Conservation (phyloP, 2,888 invertebrate genomes). For the Monoplex corrugatus region DNA sequence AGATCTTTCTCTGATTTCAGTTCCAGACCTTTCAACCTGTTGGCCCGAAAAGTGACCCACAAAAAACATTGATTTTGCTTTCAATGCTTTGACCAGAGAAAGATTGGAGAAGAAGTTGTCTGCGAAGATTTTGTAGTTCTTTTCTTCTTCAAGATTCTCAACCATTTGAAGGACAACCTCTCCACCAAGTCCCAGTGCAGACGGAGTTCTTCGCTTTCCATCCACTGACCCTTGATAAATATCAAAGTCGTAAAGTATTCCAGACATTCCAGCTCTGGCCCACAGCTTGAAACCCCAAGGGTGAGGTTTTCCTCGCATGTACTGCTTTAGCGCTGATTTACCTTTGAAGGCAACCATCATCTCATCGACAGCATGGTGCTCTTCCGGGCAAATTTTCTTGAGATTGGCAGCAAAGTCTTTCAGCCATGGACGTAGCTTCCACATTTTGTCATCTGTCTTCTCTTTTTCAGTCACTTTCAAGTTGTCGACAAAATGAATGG, state of each 20-base stretch:
- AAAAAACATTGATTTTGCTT: conserved; percentile 35
- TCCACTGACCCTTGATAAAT: conserved; percentile 48
- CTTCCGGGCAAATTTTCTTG: no score
- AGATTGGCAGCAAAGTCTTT: conserved; percentile 53
- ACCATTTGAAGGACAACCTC: conserved; percentile 50
- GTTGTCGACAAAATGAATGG: conserved; percentile 39
- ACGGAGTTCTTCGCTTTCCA: conserved; percentile 2
- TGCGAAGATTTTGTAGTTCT: conserved; percentile 54
- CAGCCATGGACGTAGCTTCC: conserved; percentile 55
- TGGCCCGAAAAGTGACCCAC: conserved; percentile 52
- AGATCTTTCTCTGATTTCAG: conserved; percentile 57
- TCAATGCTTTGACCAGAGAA: conserved; percentile 44
- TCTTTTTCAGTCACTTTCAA: neutral
- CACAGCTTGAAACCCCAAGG: conserved; percentile 55
- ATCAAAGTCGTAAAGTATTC: conserved; percentile 53
- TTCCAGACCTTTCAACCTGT: conserved; percentile 54
- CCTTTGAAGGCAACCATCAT: conserved; percentile 75
- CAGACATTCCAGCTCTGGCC: conserved; percentile 34
- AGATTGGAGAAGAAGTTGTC: conserved; percentile 51
- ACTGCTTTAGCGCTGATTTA: conserved; percentile 53
- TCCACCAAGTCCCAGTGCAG: conserved; percentile 44
- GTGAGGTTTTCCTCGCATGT: conserved; percentile 54
- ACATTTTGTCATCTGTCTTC: conserved; percentile 47
- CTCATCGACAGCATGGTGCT: conserved; percentile 69
- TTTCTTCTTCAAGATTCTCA: neutral